Evolutionary conservation across 2,113 vertebrate species (phyloP).

Genomic region (Tiliqua scincoides): DNA sequence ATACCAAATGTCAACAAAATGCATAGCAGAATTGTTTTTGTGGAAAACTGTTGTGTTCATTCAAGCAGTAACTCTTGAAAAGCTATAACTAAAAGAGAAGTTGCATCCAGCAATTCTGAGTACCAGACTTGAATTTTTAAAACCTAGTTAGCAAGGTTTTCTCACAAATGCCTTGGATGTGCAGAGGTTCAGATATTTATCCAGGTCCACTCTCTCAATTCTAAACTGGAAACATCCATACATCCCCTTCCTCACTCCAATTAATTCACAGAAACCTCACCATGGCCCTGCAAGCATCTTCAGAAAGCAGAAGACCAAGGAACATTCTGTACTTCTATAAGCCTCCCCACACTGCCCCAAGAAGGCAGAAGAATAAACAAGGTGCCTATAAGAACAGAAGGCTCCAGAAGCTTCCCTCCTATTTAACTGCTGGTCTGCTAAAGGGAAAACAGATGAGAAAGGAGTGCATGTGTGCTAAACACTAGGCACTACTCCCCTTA

Average conservation of each 20-base stretch:
- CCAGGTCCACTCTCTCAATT: background rate
- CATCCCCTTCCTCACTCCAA: too few species aligned
- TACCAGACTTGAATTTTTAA: background rate
- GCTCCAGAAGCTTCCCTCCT: background rate
- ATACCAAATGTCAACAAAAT: constrained; percentile 20
- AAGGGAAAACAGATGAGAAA: too few species aligned
- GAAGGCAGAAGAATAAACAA: background rate
- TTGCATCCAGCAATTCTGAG: fast-evolving
- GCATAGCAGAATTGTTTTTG: background rate
- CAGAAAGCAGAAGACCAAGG: background rate
- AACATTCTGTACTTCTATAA: background rate
- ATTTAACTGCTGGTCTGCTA: too few species aligned
- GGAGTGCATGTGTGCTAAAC: background rate
- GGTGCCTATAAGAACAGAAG: background rate
- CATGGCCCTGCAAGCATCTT: background rate
- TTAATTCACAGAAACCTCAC: background rate
- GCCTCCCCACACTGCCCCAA: background rate
- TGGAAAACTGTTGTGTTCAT: background rate
- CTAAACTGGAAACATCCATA: background rate
- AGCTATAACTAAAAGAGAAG: background rate
- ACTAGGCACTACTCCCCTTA: too few species aligned
- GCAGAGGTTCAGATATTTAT: background rate
- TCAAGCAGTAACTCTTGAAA: background rate
- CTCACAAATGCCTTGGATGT: background rate
- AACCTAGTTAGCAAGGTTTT: background rate